Conservation (phyloP, 2,797 vertebrate genomes). For the Smutsia gigantea region DNA sequence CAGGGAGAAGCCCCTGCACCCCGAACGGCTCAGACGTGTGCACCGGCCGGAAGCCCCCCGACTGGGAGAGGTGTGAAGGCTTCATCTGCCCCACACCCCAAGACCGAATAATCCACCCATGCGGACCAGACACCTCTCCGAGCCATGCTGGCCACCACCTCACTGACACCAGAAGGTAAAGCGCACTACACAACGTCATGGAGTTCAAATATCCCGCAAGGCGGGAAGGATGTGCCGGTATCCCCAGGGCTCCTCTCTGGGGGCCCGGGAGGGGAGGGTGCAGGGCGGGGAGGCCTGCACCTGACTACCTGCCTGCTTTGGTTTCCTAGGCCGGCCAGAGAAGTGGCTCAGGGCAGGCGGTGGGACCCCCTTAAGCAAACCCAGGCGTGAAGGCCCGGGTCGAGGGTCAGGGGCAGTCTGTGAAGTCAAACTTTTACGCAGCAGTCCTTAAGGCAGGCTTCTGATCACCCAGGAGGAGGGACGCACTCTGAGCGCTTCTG, state of each 20-base stretch:
- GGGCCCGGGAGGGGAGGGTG: accelerated
- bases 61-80: not conserved
- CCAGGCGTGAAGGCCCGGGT: too few relatives aligned
- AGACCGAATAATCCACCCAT: not conserved
- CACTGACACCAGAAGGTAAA: not conserved
- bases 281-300: not conserved
- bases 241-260: accelerated
- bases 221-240: not conserved
- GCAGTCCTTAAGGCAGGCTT: not conserved
- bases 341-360: not conserved
- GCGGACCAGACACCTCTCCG: not conserved
- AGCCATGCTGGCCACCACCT: not conserved
- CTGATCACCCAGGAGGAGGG: not conserved
- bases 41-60: not conserved
- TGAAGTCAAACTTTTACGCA: not conserved
- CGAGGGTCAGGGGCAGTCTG: too few relatives aligned
- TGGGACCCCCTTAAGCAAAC: not conserved
- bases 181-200: accelerated
- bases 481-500: accelerated
- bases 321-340: not conserved
- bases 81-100: not conserved
- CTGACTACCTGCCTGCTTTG: not conserved
- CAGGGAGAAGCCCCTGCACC: not conserved
- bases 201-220: not conserved
- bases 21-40: accelerated